Percentiles rank a stretch among this genome's conserved stretches.
Evolutionary conservation across 2,888 invertebrate species (phyloP).

Genomic region (Drosophila prolongata): DNA sequence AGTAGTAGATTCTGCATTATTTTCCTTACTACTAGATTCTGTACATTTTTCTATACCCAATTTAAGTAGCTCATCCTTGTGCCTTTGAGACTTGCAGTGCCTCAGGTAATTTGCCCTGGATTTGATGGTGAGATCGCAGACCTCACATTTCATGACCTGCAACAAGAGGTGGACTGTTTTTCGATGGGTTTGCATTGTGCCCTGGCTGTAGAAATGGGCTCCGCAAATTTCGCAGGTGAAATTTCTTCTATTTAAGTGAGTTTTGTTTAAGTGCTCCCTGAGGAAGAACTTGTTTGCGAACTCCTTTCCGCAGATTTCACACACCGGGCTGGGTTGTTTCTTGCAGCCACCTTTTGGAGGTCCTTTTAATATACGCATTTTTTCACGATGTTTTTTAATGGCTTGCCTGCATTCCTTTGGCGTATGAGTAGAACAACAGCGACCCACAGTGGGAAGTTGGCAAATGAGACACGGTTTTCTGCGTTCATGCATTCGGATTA

Average conservation of each 20-base stretch:
- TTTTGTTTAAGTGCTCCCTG: conserved; percentile 20
- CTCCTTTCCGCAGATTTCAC: conserved; percentile 19
- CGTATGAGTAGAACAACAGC: conserved; percentile 40
- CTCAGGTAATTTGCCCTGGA: conserved; percentile 38
- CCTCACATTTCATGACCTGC: conserved; percentile 19
- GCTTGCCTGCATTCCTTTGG: conserved; percentile 30
- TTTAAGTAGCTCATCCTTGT: conserved; percentile 17
- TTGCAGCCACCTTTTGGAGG: neutral
- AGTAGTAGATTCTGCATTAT: neutral
- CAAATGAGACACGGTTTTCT: conserved; percentile 48
- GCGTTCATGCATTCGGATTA: conserved; percentile 9
- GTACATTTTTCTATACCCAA: neutral
- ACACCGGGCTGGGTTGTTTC: conserved; percentile 4
- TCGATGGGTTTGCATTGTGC: conserved; percentile 28
- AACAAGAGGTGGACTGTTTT: conserved; percentile 29
- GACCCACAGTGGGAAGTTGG: neutral
- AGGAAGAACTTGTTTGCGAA: conserved; percentile 15
- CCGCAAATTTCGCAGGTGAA: conserved; percentile 49
- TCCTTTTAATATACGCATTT: conserved; percentile 11
- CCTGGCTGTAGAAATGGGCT: conserved; percentile 31
- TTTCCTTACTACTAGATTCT: neutral
- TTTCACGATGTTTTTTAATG: neutral
- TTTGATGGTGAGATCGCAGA: conserved; percentile 39
- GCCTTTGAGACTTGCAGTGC: conserved; percentile 39
- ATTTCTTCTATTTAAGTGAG: conserved; percentile 39